Conservation (phyloP, 2,888 invertebrate genomes). For the Philopedon plagiatum region DNA sequence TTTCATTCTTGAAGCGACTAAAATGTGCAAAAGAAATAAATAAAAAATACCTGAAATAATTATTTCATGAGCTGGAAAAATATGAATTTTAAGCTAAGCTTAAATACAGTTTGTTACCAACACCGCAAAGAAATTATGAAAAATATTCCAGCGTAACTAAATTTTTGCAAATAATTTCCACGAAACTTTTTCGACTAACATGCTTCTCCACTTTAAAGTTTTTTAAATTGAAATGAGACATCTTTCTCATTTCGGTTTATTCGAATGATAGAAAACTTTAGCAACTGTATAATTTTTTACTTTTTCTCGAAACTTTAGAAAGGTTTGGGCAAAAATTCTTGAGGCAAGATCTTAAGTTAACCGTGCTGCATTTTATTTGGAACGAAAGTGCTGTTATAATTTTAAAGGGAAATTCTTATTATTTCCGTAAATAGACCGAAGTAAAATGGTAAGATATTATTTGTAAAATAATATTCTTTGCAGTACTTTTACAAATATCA, state of each 20-base stretch:
- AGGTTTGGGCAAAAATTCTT: constrained; percentile 36
- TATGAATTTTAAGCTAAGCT: not conserved
- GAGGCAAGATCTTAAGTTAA: constrained; percentile 26
- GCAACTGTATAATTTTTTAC: constrained; percentile 56
- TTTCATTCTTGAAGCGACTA: not conserved
- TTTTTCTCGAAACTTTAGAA: constrained; percentile 38
- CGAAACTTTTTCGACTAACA: constrained; percentile 54
- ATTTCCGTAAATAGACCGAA: not conserved
- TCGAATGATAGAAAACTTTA: constrained; percentile 58
- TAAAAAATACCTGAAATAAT: not conserved
- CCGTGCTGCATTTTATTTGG: constrained; percentile 21
- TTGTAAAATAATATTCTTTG: not conserved
- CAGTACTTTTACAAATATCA: too few species aligned
- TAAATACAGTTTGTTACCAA: constrained; percentile 3
- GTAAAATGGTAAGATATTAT: not conserved
- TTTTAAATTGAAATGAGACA: constrained; percentile 55
- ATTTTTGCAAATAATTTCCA: constrained; percentile 43
- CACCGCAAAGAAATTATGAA: constrained; percentile 30
- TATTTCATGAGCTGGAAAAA: not conserved
- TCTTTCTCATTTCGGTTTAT: constrained; percentile 53
- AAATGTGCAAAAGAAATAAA: not conserved
- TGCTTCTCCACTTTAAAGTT: constrained; percentile 57
- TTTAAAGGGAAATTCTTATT: constrained; percentile 1
- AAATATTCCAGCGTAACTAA: constrained; percentile 36
- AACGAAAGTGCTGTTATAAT: not conserved